These are phyloP conservation scores for Hipparchia semele DNA, from an alignment of 2,888 invertebrate species.

Conservation along the genomic window DNA sequence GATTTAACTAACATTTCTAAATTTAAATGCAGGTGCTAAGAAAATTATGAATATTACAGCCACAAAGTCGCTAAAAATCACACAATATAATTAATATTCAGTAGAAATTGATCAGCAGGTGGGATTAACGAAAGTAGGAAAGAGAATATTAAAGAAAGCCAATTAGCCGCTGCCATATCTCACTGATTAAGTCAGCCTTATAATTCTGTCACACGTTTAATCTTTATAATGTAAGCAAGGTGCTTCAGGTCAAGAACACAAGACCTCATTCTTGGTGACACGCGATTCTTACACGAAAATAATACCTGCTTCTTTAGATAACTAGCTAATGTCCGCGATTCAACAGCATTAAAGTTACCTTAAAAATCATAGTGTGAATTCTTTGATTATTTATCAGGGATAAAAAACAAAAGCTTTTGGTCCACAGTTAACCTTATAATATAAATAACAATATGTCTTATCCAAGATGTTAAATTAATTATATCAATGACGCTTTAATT, in stretches of 20 bases:
- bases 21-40: neutral
- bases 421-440: too few relatives aligned
- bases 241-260: conserved; percentile 9
- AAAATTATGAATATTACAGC: neutral
- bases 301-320: too few relatives aligned
- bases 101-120: conserved; percentile 27
- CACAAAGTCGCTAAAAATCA: conserved; percentile 13
- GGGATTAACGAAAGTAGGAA: conserved; percentile 29
- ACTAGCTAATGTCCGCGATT: too few relatives aligned
- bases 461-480: too few relatives aligned
- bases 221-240: conserved; percentile 29
- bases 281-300: neutral
- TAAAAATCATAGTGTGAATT: too few relatives aligned
- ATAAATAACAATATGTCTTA: too few relatives aligned
- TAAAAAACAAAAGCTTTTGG: too few relatives aligned
- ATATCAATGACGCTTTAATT: too few relatives aligned
- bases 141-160: conserved; percentile 32
- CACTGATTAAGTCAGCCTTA: conserved; percentile 35
- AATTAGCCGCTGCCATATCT: conserved; percentile 39
- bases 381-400: too few relatives aligned
- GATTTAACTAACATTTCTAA: too few relatives aligned
- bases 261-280: neutral
- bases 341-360: too few relatives aligned
- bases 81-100: conserved; percentile 28
- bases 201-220: conserved; percentile 33